These are phyloP conservation scores for Anthopleura sola DNA, from an alignment of 64 coral and sea anemone genomes.

Conservation along the genomic window DNA sequence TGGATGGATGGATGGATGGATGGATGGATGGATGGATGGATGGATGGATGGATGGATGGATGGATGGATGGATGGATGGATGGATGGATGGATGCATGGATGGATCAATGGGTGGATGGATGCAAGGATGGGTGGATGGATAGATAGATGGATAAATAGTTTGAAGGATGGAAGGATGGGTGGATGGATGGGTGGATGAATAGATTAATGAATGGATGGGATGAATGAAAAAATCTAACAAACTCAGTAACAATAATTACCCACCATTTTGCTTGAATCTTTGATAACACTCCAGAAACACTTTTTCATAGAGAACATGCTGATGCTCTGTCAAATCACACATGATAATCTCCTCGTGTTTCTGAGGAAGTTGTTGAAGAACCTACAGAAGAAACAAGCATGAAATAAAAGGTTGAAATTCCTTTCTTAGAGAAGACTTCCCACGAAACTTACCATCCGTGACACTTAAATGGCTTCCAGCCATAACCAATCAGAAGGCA, in stretches of 20 bases:
- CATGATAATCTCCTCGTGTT: conserved; percentile 64
- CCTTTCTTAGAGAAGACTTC: no score
- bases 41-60: no score
- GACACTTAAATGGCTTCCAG: no score
- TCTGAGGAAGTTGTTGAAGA: conserved; percentile 71
- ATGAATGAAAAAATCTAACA: background rate
- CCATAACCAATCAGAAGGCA: no score
- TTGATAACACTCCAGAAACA: conserved; percentile 40
- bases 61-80: no score
- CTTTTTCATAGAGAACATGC: conserved; percentile 52
- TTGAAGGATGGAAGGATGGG: background rate
- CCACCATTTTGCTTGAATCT: background rate
- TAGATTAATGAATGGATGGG: no score
- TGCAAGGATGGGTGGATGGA: no score
- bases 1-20: background rate
- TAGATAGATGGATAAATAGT: background rate
- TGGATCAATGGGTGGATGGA: no score
- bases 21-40: background rate
- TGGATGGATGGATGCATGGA: no score
- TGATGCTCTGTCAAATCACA: conserved; percentile 56
- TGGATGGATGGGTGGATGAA: no score
- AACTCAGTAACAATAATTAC: background rate
- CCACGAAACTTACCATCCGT: no score
- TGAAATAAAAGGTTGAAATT: background rate
- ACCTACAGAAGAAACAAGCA: conserved; percentile 38